These are phyloP conservation scores for Phylloscopus trochilus DNA, from an alignment of 2,113 vertebrate genomes.

Conservation along the genomic window DNA sequence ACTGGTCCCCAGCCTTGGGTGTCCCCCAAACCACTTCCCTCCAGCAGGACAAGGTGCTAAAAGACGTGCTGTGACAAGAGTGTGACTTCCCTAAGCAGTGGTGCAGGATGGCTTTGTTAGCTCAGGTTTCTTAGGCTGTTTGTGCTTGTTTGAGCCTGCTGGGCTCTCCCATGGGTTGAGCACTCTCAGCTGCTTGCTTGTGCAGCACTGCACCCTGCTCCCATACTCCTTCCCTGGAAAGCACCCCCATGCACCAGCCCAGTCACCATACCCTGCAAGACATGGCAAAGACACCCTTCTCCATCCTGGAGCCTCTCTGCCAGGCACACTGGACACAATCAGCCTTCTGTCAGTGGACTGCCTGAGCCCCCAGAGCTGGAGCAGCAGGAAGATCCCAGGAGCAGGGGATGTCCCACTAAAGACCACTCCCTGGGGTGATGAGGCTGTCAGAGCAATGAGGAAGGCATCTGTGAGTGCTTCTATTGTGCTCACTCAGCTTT, in stretches of 20 bases:
- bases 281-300: not conserved
- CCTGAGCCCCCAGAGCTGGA: not conserved
- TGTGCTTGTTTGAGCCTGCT: conserved; percentile 12
- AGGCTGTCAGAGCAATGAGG: not conserved
- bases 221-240: not conserved
- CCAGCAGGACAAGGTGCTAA: not conserved
- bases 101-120: not conserved
- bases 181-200: not conserved
- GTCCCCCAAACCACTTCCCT: not conserved
- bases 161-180: not conserved
- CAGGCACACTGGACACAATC: not conserved
- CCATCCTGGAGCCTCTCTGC: not conserved
- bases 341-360: rapidly evolving
- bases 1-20: not conserved
- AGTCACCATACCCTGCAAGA: not conserved
- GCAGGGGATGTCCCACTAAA: not conserved
- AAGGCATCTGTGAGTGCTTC: not conserved
- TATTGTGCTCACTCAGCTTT: not conserved
- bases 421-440: rapidly evolving
- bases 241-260: not conserved
- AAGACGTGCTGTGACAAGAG: not conserved
- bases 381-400: not conserved
- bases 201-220: not conserved
- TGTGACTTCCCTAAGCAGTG: not conserved
- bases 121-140: not conserved